Base-by-base conservation (phyloP, 1,140 invertebrate genomes). In the Aphis gossypii region DNA sequence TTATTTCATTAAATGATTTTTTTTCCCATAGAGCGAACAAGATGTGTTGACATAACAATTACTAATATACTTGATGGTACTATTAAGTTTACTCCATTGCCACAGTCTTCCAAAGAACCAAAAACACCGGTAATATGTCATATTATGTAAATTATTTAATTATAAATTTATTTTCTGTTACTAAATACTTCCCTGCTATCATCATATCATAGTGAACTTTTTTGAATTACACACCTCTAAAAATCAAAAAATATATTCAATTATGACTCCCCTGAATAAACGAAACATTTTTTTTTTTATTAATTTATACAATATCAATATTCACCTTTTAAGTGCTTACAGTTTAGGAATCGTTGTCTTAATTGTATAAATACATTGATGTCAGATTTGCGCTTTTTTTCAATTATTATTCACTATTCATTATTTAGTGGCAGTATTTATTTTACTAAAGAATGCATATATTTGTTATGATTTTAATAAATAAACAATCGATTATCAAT, bases 41-140 rank as follows among this genome's bases (percentile, higher is more conserved):
- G 51, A 84, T 30, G 92, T 93, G 48, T 93, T 86, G 82, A 93
- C n/a, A 86, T 93, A 54, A 93, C 92, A 76, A 93, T 93, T 56
- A 93, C 92, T 54, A 93, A 93, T 93, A 54, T 93, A 54, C 92
- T 93, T 56, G 92, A 93, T 84, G 92, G 92, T 11, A 86, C 92
- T 23, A 11, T 93, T 41, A 93, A 54, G 48, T 93, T 86, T 84
- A 93, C 76, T 84, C 92, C 92, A 41, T 54, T 93, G 44, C 35
- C 48, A 30, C 46, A 86, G 82, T 41, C 92, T 84, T 93, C 82
- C 82, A 93, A 83, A 84, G 82, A 14, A 93, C 92, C 14, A 25
- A 93, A 93, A 11, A 38, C 51, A 7, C 11, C 21, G 23, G 92
- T 93, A 54, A 84, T 20, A 93, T 54, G n/a, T 76, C 4, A n/a